Conservation (phyloP, 2,888 invertebrate species). For the Sphecodes monilicornis region DNA sequence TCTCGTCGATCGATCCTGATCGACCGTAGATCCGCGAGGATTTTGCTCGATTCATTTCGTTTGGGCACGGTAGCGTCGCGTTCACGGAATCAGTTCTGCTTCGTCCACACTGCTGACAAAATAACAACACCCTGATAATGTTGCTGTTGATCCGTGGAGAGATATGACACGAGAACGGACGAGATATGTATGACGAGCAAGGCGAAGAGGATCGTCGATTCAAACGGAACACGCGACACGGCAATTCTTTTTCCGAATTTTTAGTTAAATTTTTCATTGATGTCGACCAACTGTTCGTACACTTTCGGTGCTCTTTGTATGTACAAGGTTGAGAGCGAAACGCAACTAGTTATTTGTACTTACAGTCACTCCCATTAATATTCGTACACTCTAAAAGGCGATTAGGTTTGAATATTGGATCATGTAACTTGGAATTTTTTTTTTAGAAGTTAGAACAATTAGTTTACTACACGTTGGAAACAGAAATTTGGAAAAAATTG, state of each 20-base stretch:
- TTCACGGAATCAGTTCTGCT: constrained; percentile 35
- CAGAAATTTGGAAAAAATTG: too few relatives aligned
- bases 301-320: not conserved
- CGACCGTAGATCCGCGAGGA: not conserved
- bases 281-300: not conserved
- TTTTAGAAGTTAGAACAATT: too few relatives aligned
- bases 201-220: constrained; percentile 1
- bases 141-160: constrained; percentile 10
- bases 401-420: too few relatives aligned
- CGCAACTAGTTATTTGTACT: too few relatives aligned
- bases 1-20: not conserved
- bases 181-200: not conserved
- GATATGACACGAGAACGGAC: not conserved
- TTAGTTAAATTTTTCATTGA: not conserved
- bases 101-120: constrained; percentile 56
- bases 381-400: too few relatives aligned
- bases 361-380: too few relatives aligned
- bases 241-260: not conserved
- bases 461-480: too few relatives aligned
- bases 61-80: constrained; percentile 13
- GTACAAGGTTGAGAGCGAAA: too few relatives aligned
- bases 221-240: not conserved
- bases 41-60: not conserved
- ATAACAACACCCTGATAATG: constrained; percentile 10
- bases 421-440: too few relatives aligned